Percentiles rank a stretch among this genome's conserved stretches.
phyloP scores from a whole-genome alignment of 2,797 vertebrate species.

The Eidolon dupreanum region DNA sequence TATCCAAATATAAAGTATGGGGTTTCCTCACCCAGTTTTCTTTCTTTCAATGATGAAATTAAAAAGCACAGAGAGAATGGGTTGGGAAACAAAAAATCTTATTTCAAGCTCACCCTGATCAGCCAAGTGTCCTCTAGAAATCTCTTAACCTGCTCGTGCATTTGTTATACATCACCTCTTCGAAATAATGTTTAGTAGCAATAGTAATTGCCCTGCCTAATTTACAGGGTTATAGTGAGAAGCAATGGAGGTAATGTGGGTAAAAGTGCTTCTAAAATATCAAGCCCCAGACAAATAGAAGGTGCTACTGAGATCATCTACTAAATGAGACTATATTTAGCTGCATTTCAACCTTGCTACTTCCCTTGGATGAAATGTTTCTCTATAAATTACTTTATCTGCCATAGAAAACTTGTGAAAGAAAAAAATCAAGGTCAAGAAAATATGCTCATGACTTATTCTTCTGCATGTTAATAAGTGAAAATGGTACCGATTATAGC shows the following conservation, averaged over 20 bases:
- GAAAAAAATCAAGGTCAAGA: slow-evolving; percentile 58
- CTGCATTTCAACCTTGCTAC: slow-evolving; percentile 44
- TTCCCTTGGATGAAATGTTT: slow-evolving; percentile 31
- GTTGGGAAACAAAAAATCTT: not conserved
- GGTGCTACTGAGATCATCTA: not conserved
- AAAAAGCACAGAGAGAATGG: not conserved
- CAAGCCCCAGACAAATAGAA: slow-evolving; percentile 43
- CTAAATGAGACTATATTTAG: slow-evolving; percentile 35
- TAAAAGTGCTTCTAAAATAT: slow-evolving; percentile 24
- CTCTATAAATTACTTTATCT: slow-evolving; percentile 43
- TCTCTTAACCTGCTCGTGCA: not conserved
- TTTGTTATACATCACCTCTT: not conserved
- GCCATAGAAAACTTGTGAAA: slow-evolving; percentile 52
- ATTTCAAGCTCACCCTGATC: not conserved
- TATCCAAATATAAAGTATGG: not conserved
- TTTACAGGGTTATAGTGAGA: not conserved
- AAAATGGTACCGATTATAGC: slow-evolving; percentile 52
- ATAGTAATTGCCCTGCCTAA: not conserved
- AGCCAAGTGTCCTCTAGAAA: not conserved
- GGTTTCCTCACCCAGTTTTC: not conserved
- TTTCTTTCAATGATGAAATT: slow-evolving; percentile 19
- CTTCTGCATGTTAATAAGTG: slow-evolving; percentile 55
- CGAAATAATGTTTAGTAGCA: slow-evolving; percentile 1
- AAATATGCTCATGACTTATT: slow-evolving; percentile 49
- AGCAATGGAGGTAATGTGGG: not conserved